Conservation (phyloP, 1,140 invertebrate genomes). For the Mylabris phalerata region DNA sequence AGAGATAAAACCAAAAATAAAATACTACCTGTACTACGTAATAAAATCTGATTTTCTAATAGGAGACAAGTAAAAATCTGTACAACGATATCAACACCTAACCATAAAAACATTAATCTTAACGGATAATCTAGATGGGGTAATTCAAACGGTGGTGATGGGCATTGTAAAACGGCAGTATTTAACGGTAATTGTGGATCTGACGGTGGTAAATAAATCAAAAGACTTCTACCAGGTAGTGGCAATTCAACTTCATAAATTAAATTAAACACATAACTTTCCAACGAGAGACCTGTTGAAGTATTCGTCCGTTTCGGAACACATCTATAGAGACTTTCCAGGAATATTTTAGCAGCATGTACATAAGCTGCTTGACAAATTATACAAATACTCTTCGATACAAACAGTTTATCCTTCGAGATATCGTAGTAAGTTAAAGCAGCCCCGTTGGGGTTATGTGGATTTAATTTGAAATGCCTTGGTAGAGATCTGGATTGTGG, state of each 20-base stretch:
- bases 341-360: constrained; percentile 73
- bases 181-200: constrained; percentile 64
- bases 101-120: constrained; percentile 74
- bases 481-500: constrained; percentile 70
- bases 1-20: constrained; percentile 41
- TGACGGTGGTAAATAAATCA: constrained; percentile 69
- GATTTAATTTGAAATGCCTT: constrained; percentile 78
- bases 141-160: constrained; percentile 67
- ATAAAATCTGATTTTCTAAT: constrained; percentile 92
- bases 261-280: constrained; percentile 92
- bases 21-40: constrained; percentile 63
- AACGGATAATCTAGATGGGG: constrained; percentile 92
- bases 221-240: constrained; percentile 74
- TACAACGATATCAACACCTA: constrained; percentile 86
- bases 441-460: constrained; percentile 64
- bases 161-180: constrained; percentile 64
- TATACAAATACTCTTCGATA: constrained; percentile 90
- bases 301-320: constrained; percentile 65
- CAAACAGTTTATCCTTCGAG: constrained; percentile 86
- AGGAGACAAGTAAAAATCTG: constrained; percentile 93
- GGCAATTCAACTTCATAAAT: constrained; percentile 89
- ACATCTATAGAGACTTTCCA: constrained; percentile 78
- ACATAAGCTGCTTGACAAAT: constrained; percentile 88
- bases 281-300: constrained; percentile 67
- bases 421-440: constrained; percentile 86